Base-by-base conservation (phyloP, 2,797 vertebrate species). In the Notoglanidium macrostoma region DNA sequence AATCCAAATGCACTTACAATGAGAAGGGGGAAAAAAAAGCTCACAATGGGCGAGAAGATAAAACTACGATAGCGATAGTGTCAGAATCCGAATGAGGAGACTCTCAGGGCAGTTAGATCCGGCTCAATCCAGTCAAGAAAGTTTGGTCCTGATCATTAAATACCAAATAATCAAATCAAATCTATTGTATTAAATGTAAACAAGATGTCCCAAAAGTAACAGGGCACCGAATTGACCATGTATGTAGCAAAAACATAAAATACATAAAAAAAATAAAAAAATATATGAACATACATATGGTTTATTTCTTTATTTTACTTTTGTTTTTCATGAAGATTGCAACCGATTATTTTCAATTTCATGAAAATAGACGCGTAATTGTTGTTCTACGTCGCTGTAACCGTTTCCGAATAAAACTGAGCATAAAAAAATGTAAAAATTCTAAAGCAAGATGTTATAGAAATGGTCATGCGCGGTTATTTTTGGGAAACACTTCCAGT, bases 21-120 rank as follows among this genome's bases (percentile, higher is more conserved):
- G 57, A 63, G 65, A 82, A 26, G 35, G 8, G 8, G 23, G 92
- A 94, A 97, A 95, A 96, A 95, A 96, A 92, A 95, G 96, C 95
- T 97, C 96, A 98, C 97, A 94, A 97, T 97, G 97, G 94, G 95
- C 96, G 96, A 96, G 96, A 97, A 97, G 96, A 97, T 96, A 96
- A 96, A 96, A 96, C 96, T 95, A 96, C 95, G 0, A 26, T 67
- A 59, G 49, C 3, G 9, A 29, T 3, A 21, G 35, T 17, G 79
- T 81, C 57, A 96, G 96, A 96, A 97, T 97, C 96, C 93, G 96
- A 96, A 96, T 96, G 94, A 96, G 96, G 96, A 97, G 96, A 98
- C 96, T 97, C 95, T 96, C 97, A 97, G 96, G 98, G 97, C 96
- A 96, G 96, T 97, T 97, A 84, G 90, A 96, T 97, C 96, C 95